Evolutionary conservation across 2,888 invertebrate species (phyloP), one percentile per base, ranked within the genome.

Genomic region (Oscheius sp.): DNA sequence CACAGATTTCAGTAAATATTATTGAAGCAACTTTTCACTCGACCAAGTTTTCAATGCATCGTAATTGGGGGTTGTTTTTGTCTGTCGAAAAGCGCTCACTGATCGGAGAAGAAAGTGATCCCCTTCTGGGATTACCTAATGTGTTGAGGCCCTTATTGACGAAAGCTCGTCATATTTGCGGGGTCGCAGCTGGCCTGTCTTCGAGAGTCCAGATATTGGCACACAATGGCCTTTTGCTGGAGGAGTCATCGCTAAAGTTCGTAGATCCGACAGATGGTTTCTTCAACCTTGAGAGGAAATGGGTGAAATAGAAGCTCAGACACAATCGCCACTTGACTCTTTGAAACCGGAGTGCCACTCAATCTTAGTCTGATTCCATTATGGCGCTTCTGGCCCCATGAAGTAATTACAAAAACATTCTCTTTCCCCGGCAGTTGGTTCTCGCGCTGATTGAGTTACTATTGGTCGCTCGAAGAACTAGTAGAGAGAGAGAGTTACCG

Each of bases 401-500:
- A 45, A 61, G 61, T 61, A 61, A 61, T 61, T 61, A 61, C 61
- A 61, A 61, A 61, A 61, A 61, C 61, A 61, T 42, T 34, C 34
- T 33, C 37, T n/a, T n/a, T n/a, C 37, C 37, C 4, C 12, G 25
- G 31, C 45, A 45, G 25, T 27, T 45, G 29, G 61, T 61, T 61
- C 61, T 42, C 61, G 61, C 61, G 61, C 25, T 45, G 61, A 61
- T 61, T 61, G 61, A 61, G 61, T 61, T 61, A 61, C 61, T 34
- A 57, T 57, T 34, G 57, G 34, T 12, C 27, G 27, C 3, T 6
- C 42, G 4, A 29, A n/a, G 52, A 25, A 23, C 34, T n/a, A 55
- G 6, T 53, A n/a, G n/a, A n/a, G n/a, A n/a, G n/a, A n/a, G n/a
- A n/a, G 8, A 2, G 25, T 12, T 55, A 55, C 55, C n/a, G 55